These are phyloP conservation scores for Cerastis rubricosa DNA, from an alignment of 2,888 invertebrate species.

Conservation along the genomic window DNA sequence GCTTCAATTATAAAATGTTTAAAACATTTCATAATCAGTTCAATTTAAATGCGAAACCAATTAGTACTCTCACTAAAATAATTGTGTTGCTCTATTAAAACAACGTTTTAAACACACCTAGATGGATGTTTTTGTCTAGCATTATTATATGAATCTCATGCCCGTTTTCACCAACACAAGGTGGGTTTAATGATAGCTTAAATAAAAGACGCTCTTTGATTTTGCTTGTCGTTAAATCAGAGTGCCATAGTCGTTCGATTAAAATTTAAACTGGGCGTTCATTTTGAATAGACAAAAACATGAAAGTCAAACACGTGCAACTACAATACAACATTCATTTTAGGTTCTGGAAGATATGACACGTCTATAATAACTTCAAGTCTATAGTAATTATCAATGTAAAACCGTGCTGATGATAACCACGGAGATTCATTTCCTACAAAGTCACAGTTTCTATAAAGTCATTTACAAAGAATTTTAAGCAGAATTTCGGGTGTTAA, in stretches of 20 bases:
- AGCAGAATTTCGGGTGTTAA: neutral
- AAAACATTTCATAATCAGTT: neutral
- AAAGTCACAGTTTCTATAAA: too few relatives aligned
- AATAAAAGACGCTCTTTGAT: neutral
- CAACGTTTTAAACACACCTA: neutral
- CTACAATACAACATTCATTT: neutral
- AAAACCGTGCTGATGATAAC: neutral
- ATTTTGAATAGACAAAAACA: neutral
- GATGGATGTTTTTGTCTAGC: neutral
- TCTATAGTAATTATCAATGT: neutral
- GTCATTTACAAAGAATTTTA: neutral
- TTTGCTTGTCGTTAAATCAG: neutral
- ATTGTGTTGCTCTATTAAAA: conserved; percentile 9
- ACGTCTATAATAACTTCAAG: neutral
- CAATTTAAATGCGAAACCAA: conserved; percentile 44
- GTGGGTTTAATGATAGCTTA: neutral
- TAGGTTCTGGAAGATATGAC: neutral
- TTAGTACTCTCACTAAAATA: conserved; percentile 10
- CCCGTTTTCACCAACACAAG: neutral
- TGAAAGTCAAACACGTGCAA: neutral
- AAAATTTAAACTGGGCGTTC: neutral
- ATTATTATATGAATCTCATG: neutral
- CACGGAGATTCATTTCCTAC: neutral
- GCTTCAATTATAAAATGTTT: neutral
- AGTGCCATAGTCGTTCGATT: neutral